These are phyloP conservation scores for Ispidina picta DNA, from an alignment of 2,797 vertebrate genomes.

Conservation along the genomic window DNA sequence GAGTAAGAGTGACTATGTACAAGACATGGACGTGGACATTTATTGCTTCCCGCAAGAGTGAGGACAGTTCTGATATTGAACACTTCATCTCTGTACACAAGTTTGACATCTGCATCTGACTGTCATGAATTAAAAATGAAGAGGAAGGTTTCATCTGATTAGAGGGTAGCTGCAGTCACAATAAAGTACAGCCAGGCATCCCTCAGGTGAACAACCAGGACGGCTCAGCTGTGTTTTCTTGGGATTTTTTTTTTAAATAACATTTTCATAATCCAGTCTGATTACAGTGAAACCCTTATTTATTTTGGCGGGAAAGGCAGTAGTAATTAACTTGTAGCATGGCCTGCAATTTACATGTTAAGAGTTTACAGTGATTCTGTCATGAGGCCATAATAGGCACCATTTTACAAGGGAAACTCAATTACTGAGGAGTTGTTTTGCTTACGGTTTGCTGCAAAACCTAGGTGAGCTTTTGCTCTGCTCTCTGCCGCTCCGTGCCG, in stretches of 20 bases:
- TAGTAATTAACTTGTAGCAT: not conserved
- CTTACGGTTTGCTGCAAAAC: not conserved
- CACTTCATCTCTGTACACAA: not conserved
- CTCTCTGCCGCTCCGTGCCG: not conserved
- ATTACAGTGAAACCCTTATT: not conserved
- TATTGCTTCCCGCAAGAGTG: not conserved
- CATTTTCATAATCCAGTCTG: not conserved
- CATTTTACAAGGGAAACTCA: not conserved
- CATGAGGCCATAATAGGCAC: not conserved
- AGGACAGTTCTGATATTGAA: not conserved
- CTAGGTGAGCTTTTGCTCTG: not conserved
- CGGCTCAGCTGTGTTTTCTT: not conserved
- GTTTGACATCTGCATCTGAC: not conserved
- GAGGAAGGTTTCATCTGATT: not conserved
- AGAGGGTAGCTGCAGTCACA: not conserved
- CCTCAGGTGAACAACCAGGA: not conserved
- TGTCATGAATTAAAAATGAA: not conserved
- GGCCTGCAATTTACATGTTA: constrained; percentile 3
- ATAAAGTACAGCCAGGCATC: not conserved
- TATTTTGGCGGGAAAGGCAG: not conserved
- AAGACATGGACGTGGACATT: not conserved
- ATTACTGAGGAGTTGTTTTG: not conserved
- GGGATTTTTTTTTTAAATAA: not conserved
- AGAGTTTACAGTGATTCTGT: not conserved
- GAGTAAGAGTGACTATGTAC: not conserved